Percentiles rank a stretch among this genome's conserved stretches.
Evolutionary conservation across 2,113 vertebrate genomes (phyloP).

Genomic region (Amblyornis subalaris): DNA sequence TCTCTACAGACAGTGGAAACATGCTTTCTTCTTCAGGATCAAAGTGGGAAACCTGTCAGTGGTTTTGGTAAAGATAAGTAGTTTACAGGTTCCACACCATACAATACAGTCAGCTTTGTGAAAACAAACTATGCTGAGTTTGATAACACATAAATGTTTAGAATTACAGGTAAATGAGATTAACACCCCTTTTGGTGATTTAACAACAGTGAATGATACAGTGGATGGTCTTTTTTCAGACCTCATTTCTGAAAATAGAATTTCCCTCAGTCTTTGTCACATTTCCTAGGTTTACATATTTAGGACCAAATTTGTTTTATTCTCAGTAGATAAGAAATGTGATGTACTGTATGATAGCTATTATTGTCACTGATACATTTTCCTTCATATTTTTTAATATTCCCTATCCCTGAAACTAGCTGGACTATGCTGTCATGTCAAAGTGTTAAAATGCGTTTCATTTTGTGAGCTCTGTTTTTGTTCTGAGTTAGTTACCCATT

Average conservation of each 20-base stretch:
- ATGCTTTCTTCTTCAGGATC: not conserved
- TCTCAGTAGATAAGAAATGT: not conserved
- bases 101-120: not conserved
- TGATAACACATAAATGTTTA: not conserved
- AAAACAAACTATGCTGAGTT: not conserved
- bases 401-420: not conserved
- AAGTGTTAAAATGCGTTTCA: not conserved
- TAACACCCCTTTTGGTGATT: not conserved
- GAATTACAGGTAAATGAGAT: not conserved
- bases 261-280: not conserved
- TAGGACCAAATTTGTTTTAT: slow-evolving; percentile 3
- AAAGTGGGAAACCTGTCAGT: not conserved
- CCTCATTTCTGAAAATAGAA: not conserved
- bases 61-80: not conserved
- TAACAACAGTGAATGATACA: not conserved
- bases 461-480: not conserved
- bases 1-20: not conserved
- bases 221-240: not conserved
- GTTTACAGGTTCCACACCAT: not conserved
- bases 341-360: not conserved
- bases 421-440: not conserved
- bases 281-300: not conserved
- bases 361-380: not conserved
- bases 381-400: not conserved
- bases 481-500: slow-evolving; percentile 6